phyloP scores from a whole-genome alignment of 1,140 invertebrate genomes.

The Drosophila cardini region DNA sequence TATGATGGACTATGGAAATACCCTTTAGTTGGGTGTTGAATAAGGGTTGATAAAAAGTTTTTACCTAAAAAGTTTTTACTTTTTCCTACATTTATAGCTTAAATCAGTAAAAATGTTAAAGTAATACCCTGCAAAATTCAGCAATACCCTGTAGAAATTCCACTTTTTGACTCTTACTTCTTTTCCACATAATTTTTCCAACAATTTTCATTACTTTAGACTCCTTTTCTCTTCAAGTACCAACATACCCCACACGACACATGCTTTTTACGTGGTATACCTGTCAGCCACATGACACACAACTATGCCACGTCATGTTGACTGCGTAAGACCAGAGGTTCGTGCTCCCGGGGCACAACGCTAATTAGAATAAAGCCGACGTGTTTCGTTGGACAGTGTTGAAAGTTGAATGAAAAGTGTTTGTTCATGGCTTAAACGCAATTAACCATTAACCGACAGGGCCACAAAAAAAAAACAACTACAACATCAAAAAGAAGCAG shows the following conservation, averaged over 20 bases:
- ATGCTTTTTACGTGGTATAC: neutral
- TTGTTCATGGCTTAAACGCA: slow-evolving; percentile 63
- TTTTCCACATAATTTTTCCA: too few relatives aligned
- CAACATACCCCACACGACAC: neutral
- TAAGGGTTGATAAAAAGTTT: too few relatives aligned
- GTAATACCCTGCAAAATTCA: too few relatives aligned
- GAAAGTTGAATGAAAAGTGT: slow-evolving; percentile 44
- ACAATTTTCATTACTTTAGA: neutral
- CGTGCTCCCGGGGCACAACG: slow-evolving; percentile 39
- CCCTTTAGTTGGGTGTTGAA: slow-evolving; percentile 16
- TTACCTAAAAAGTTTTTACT: too few relatives aligned
- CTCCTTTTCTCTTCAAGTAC: neutral
- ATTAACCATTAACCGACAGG: slow-evolving; percentile 39
- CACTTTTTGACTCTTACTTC: too few relatives aligned
- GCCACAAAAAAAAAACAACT: neutral
- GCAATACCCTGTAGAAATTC: too few relatives aligned
- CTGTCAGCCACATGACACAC: slow-evolving; percentile 21
- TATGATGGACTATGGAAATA: neutral
- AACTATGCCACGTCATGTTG: slow-evolving; percentile 61
- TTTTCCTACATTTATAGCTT: too few relatives aligned
- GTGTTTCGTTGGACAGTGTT: slow-evolving; percentile 23
- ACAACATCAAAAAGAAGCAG: neutral
- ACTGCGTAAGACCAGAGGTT: slow-evolving; percentile 72
- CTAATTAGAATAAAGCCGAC: slow-evolving; percentile 78
- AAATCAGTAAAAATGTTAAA: too few relatives aligned